Evolutionary conservation across 2,888 invertebrate genomes (phyloP).

Genomic region (Plagodis dolabraria): DNA sequence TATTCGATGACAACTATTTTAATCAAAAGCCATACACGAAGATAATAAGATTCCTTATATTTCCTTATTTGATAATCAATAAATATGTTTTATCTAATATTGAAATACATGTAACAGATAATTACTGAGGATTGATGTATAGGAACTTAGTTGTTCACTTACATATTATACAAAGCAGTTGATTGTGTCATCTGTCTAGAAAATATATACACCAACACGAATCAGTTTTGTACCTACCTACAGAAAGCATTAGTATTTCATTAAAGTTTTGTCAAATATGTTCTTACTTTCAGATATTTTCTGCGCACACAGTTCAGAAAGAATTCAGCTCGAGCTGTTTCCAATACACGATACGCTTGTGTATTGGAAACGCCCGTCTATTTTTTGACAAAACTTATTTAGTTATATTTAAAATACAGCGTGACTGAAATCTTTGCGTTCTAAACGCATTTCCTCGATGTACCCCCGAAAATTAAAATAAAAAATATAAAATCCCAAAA

Average conservation of each 20-base stretch:
- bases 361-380: neutral
- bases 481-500: conserved; percentile 20
- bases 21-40: too few species aligned
- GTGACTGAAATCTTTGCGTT: conserved; percentile 72
- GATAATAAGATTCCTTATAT: too few species aligned
- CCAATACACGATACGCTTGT: conserved; percentile 4
- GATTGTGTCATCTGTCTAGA: too few species aligned
- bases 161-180: too few species aligned
- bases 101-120: too few species aligned
- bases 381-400: conserved; percentile 24
- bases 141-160: too few species aligned
- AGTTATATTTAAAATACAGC: conserved; percentile 33
- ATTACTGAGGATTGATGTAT: too few species aligned
- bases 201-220: too few species aligned
- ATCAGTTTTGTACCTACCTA: neutral
- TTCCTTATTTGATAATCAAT: too few species aligned
- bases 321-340: conserved; percentile 1
- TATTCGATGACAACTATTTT: too few species aligned
- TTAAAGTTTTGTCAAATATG: conserved; percentile 14
- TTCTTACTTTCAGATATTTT: neutral
- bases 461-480: conserved; percentile 41
- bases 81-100: too few species aligned
- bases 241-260: conserved; percentile 11
- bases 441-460: conserved; percentile 68
- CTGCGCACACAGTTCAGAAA: neutral